A percentile compares a stretch with the other conserved stretches of the same genome.
phyloP scores from a whole-genome alignment of 2,113 vertebrate genomes.

The Ptilonorhynchus violaceus region DNA sequence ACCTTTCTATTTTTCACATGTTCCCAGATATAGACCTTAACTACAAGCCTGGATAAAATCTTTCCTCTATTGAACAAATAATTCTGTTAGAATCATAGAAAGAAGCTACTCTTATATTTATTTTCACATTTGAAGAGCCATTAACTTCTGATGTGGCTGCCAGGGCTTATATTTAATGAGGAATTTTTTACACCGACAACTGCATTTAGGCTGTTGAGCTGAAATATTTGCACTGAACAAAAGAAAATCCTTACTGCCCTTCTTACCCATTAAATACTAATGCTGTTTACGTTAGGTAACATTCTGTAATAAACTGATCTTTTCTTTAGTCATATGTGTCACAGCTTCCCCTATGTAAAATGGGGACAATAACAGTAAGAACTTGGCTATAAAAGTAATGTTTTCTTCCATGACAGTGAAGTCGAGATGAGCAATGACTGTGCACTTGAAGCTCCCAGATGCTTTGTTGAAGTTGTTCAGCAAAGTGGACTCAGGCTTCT shows the following conservation, averaged over 20 bases:
- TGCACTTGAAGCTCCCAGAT: not conserved
- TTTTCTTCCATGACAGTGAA: not conserved
- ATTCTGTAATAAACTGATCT: not conserved
- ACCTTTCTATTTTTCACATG: not conserved
- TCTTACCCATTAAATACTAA: not conserved
- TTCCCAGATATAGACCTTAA: not conserved
- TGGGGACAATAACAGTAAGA: not conserved
- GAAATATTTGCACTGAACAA: slow-evolving; percentile 1
- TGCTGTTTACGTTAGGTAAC: not conserved
- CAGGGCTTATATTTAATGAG: not conserved
- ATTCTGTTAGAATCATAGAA: not conserved
- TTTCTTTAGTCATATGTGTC: not conserved
- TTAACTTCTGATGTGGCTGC: slow-evolving; percentile 9
- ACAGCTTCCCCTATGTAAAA: not conserved
- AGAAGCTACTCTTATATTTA: not conserved
- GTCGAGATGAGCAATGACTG: not conserved
- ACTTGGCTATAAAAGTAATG: not conserved
- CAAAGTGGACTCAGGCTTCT: not conserved
- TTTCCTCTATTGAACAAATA: not conserved
- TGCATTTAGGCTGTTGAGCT: not conserved
- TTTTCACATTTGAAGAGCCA: slow-evolving; percentile 18
- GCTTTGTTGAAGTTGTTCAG: not conserved
- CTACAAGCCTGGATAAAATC: not conserved
- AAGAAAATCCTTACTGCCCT: not conserved
- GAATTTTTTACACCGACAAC: not conserved